Percentiles rank a stretch among this genome's conserved stretches.
Evolutionary conservation across 2,797 vertebrate genomes (phyloP).

Genomic region (Alosa sapidissima): DNA sequence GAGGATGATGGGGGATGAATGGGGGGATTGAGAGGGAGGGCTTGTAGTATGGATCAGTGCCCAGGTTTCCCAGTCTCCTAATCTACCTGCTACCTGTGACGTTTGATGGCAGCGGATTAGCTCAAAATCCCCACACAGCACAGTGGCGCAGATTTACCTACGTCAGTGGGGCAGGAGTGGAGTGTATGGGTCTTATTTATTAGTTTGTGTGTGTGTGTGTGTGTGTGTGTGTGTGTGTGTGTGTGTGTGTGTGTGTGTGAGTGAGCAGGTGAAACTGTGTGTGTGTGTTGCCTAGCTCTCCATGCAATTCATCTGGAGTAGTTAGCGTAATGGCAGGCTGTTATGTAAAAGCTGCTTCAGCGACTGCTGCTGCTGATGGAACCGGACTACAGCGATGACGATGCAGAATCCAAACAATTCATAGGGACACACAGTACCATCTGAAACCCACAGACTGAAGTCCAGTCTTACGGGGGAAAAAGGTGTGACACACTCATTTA

Average conservation of each 20-base stretch:
- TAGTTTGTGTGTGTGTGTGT: not conserved
- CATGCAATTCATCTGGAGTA: not conserved
- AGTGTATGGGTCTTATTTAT: conserved; percentile 3
- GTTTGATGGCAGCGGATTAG: not conserved
- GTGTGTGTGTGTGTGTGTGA: conserved; percentile 17
- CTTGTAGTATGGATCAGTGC: not conserved
- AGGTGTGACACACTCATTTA: not conserved
- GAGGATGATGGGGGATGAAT: not conserved
- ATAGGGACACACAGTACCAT: not conserved
- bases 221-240: conserved; percentile 16
- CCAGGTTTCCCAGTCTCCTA: not conserved
- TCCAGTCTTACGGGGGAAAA: too few relatives aligned
- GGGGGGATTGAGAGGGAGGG: not conserved
- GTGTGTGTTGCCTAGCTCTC: conserved; percentile 2
- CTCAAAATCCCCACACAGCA: not conserved
- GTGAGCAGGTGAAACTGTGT: conserved; percentile 30
- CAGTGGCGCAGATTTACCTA: not conserved
- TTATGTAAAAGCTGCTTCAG: conserved; percentile 47
- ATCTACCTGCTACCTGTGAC: not conserved
- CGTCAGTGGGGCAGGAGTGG: not conserved
- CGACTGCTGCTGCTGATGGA: conserved; percentile 20
- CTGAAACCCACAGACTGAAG: not conserved
- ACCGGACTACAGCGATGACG: conserved; percentile 32
- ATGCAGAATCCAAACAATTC: conserved; percentile 15
- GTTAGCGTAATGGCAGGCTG: not conserved